These are phyloP conservation scores for Trichogramma evanescens DNA, from an alignment of 2,888 invertebrate genomes.

Conservation along the genomic window DNA sequence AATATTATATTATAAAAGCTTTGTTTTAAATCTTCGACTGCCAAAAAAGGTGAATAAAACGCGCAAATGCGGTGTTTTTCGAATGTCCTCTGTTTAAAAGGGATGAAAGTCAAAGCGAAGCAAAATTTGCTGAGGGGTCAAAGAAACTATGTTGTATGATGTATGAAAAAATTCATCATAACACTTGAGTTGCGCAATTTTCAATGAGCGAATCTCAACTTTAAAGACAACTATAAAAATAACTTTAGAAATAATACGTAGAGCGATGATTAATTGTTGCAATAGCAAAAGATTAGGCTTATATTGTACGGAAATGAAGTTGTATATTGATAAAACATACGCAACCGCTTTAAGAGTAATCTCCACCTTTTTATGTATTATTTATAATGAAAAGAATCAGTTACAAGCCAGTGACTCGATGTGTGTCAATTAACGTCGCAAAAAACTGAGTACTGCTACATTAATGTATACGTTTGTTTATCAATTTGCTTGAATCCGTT, in stretches of 20 bases:
- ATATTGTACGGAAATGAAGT: conserved; percentile 18
- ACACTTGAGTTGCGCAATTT: too few relatives aligned
- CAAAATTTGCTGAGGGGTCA: too few relatives aligned
- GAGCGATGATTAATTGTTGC: too few relatives aligned
- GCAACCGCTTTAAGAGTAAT: conserved; percentile 17
- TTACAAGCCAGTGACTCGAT: conserved; percentile 13
- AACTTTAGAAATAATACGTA: too few relatives aligned
- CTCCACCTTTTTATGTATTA: conserved; percentile 19
- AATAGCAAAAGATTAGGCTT: conserved; percentile 23
- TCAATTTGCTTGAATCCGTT: too few relatives aligned
- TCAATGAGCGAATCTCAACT: too few relatives aligned
- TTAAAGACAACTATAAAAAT: too few relatives aligned
- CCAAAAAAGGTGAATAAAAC: conserved; percentile 9
- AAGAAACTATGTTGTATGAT: too few relatives aligned
- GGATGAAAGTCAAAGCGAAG: background rate
- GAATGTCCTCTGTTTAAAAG: conserved; percentile 1
- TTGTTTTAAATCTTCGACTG: conserved; percentile 18
- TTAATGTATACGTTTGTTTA: too few relatives aligned
- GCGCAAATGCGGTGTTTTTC: conserved; percentile 20
- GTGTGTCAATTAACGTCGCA: conserved; percentile 21
- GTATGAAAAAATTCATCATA: too few relatives aligned
- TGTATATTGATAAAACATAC: conserved; percentile 20
- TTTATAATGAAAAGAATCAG: conserved; percentile 2
- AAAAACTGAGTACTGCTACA: background rate
- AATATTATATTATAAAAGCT: background rate